phyloP scores from a whole-genome alignment of 2,113 vertebrate genomes.

The Centropus bengalensis region DNA sequence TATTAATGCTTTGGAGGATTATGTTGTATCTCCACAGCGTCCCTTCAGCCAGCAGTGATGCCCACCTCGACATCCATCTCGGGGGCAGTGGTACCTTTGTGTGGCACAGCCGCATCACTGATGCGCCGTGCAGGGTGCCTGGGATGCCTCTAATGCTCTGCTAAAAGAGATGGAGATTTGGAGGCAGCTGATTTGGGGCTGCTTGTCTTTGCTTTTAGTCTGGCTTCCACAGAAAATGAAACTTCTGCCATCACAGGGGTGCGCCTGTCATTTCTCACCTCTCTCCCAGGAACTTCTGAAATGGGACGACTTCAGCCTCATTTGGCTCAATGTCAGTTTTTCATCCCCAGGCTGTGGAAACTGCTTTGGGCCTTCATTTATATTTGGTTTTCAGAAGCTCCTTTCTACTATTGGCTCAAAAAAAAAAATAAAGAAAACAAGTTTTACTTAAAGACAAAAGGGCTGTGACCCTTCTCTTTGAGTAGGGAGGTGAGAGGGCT shows the following conservation, averaged over 20 bases:
- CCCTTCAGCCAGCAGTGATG: neutral
- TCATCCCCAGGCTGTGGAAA: neutral
- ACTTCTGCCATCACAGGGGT: fast-evolving
- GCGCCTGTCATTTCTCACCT: neutral
- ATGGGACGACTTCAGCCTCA: fast-evolving
- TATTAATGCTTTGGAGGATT: neutral
- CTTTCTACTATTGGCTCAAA: neutral
- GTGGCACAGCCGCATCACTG: neutral
- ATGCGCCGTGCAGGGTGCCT: fast-evolving
- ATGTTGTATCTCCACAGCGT: neutral
- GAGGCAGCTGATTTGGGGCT: neutral
- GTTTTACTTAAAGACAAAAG: neutral
- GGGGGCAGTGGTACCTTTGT: neutral
- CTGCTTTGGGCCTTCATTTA: neutral
- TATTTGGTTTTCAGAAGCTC: neutral
- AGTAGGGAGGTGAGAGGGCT: neutral
- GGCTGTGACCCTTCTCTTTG: neutral
- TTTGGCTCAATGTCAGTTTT: neutral
- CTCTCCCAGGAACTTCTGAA: neutral
- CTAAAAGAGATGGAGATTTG: neutral
- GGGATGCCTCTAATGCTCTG: neutral
- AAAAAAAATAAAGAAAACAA: neutral
- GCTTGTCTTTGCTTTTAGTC: neutral
- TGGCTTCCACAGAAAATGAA: neutral
- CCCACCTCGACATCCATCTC: neutral